A percentile compares a stretch with the other conserved stretches of the same genome.
Conservation (phyloP, 2,888 invertebrate genomes). For the Trilocha varians region DNA sequence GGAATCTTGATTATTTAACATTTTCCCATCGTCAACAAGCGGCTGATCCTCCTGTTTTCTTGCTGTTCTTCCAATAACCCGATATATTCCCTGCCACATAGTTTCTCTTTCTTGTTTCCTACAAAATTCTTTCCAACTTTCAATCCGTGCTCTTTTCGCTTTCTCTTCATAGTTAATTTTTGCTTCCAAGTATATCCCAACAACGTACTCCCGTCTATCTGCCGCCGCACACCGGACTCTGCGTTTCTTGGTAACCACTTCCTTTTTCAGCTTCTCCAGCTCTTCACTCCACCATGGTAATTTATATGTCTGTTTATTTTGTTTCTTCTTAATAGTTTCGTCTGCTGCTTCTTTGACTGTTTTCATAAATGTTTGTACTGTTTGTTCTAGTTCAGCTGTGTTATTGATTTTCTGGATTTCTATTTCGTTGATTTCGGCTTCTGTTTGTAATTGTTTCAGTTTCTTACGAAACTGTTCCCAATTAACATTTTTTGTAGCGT, state of each 20-base stretch:
- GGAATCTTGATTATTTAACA: neutral
- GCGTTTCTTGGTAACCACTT: too few relatives aligned
- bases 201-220: neutral
- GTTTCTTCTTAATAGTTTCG: neutral
- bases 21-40: neutral
- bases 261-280: too few relatives aligned
- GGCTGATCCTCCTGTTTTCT: conserved; percentile 5
- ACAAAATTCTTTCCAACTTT: conserved; percentile 10
- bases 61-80: too few relatives aligned
- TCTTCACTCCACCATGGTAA: neutral
- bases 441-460: neutral
- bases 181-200: neutral
- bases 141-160: neutral
- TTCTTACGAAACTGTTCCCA: too few relatives aligned
- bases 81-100: conserved; percentile 6
- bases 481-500: too few relatives aligned
- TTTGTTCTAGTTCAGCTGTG: neutral
- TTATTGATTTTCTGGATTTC: too few relatives aligned
- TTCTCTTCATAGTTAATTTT: neutral
- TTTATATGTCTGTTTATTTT: neutral
- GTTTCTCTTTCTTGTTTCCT: conserved; percentile 1
- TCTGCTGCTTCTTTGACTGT: neutral
- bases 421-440: neutral
- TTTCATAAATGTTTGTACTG: neutral
- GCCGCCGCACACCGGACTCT: neutral